Base-by-base conservation (phyloP, 1,140 invertebrate genomes). In the Hypothenemus hampei region DNA sequence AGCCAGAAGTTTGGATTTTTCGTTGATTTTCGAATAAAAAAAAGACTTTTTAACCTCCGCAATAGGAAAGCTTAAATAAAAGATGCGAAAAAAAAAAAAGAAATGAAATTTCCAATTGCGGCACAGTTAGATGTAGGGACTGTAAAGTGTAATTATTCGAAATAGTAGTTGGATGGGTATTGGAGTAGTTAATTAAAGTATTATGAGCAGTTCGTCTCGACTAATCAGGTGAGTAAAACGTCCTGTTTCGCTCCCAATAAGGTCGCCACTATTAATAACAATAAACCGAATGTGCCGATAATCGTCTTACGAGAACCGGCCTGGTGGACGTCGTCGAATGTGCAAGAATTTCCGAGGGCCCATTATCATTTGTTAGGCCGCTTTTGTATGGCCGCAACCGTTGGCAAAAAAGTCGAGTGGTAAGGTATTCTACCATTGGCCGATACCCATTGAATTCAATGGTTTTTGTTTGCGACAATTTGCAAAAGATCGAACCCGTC, bases 261-360 rank as follows among this genome's bases (percentile, higher is more conserved):
- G 68, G 68, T 37, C 59, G 57, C 61, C 54, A 69, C 69, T 70
- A 70, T 70, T 70, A 70, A 70, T 70, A 70, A 70, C 69, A 70
- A 70, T 70, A 70, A 70, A 70, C 65, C 65, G 59, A 67, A 69
- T 66, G 67, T 70, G 69, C 63, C 65, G 67, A 70, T 70, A 70
- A 70, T 70, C 65, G 69, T 66, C 60, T 66, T 68, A 54, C 58
- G 62, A 65, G 65, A 65, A 65, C 54, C 58, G 61, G 61, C 65
- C 61, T 56, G 33, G 24, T 54, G 55, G n/a, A n/a, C n/a, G n/a
- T n/a, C n/a, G n/a, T 24, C 41, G 57, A 50, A 51, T 58, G 51
- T 55, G 55, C 49, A 55, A 55, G 52, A 55, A 55, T 55, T 31
- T 48, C 52, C 10, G 43, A 55, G 44, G 43, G 35, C 45, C 52